These are phyloP conservation scores for Mergus octosetaceus DNA, from an alignment of 2,797 vertebrate species.

Conservation along the genomic window DNA sequence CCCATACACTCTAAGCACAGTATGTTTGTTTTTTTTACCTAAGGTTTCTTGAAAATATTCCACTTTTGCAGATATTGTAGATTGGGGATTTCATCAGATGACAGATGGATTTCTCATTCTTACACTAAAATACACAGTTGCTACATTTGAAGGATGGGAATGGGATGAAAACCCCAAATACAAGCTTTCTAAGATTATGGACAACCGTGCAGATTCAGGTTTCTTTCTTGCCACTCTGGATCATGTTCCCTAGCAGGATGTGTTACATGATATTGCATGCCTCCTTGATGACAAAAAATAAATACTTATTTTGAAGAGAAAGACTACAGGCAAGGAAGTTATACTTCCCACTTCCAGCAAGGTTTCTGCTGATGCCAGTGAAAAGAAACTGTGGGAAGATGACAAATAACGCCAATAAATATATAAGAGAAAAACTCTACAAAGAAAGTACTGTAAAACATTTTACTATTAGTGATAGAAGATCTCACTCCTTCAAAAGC, in stretches of 20 bases:
- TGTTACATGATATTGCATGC: neutral
- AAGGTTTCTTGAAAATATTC: neutral
- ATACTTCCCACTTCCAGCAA: neutral
- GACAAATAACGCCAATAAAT: neutral
- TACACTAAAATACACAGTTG: neutral
- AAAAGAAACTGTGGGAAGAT: neutral
- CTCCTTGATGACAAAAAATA: neutral
- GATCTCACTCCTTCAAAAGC: neutral
- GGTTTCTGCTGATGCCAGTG: neutral
- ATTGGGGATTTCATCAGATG: neutral
- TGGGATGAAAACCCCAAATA: neutral
- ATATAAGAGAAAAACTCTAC: neutral
- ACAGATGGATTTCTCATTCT: constrained; percentile 14
- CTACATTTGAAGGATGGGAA: neutral
- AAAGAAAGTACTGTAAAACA: neutral
- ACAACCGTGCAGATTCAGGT: neutral
- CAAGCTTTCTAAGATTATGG: neutral
- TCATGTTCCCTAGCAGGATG: neutral
- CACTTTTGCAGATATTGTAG: constrained; percentile 1
- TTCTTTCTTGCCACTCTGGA: neutral
- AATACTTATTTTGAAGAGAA: neutral
- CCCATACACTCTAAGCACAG: neutral
- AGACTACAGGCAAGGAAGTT: neutral
- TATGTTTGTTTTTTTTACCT: neutral
- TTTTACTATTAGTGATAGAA: neutral